Evolutionary conservation across 1,140 invertebrate species (phyloP).

Genomic region (Batillaria attramentaria): DNA sequence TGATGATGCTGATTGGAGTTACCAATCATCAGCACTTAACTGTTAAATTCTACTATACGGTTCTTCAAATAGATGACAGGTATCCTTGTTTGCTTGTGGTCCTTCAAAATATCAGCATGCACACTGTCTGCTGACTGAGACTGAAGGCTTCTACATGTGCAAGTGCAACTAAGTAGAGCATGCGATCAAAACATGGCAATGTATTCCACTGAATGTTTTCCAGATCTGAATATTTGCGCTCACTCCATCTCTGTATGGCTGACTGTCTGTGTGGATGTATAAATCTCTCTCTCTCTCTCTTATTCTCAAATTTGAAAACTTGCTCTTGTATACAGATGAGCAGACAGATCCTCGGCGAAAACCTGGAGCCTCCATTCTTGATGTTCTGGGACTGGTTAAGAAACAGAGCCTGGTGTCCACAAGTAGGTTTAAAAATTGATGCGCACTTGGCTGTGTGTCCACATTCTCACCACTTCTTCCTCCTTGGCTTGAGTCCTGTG

Average conservation of each 20-base stretch:
- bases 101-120: background rate
- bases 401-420: slow-evolving; percentile 44
- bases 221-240: background rate
- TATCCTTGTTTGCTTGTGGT: background rate
- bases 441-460: too few species aligned
- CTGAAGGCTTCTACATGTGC: too few species aligned
- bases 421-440: slow-evolving; percentile 5
- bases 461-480: too few species aligned
- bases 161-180: too few species aligned
- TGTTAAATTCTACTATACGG: too few species aligned
- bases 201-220: background rate
- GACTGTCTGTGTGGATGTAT: background rate
- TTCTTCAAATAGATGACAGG: too few species aligned
- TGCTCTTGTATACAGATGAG: slow-evolving; percentile 37
- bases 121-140: too few species aligned
- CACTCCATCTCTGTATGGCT: too few species aligned
- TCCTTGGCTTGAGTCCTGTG: too few species aligned
- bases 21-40: too few species aligned
- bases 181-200: background rate
- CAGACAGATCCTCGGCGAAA: slow-evolving; percentile 51
- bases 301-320: background rate
- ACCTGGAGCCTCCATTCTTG: slow-evolving; percentile 62
- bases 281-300: too few species aligned
- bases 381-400: slow-evolving; percentile 66
- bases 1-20: too few species aligned